Evolutionary conservation across 2,888 invertebrate genomes (phyloP), one percentile per base, ranked within the genome.

Genomic region (Diaperis boleti): DNA sequence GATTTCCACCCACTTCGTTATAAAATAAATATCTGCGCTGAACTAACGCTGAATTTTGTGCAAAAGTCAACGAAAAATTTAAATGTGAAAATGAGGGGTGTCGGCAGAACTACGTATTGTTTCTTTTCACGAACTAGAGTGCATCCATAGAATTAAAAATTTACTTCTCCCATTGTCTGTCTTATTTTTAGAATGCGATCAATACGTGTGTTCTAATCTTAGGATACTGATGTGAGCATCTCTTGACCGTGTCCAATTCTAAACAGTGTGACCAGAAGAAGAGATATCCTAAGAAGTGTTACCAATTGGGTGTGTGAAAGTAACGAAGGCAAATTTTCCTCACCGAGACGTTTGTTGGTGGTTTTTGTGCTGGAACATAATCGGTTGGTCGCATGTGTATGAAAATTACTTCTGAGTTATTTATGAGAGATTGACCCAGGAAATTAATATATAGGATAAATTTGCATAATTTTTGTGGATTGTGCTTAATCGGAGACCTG

Each of bases 151-250:
- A 37, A 22, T 37, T 18, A 50, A 52, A 52, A 52, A 52, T 37
- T 52, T 37, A 20, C n/a, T 14, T 20, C 17, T 50, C 37, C 8
- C 18, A 31, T 3, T 33, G 49, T 49, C 18, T 47, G n/a, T 11
- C 15, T 18, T 52, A 52, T 52, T 52, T 52, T 52, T 52, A 39
- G 22, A 2, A 14, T 2, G 13, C 26, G 45, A 45, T 45, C 45
- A 26, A 45, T 45, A 45, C 26, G n/a, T 20, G 20, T 26, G 26
- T 26, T 26, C 26, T 26, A 26, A 26, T 26, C 26, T 26, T 26
- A 26, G 26, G 6, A 20, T n/a, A n/a, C n/a, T n/a, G n/a, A n/a
- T n/a, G n/a, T 26, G 26, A 26, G n/a, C 26, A 26, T 2, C n/a
- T 26, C 26, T 26, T 2, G 26, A 26, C 6, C 6, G n/a, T n/a